Percentiles rank a stretch among this genome's conserved stretches.
Evolutionary conservation across 2,113 vertebrate species (phyloP).

Genomic region (Leptodactylus fuscus): DNA sequence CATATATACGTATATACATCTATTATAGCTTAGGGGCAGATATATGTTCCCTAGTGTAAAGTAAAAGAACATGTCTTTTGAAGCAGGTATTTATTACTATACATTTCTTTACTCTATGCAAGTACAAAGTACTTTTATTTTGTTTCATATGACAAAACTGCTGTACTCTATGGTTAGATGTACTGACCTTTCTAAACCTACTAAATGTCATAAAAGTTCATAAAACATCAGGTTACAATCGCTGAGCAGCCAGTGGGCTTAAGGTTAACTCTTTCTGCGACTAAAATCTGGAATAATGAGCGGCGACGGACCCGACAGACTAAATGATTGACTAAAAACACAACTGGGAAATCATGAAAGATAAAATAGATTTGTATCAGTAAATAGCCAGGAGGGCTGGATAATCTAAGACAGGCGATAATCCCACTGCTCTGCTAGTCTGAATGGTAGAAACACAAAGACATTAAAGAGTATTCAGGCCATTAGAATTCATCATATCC

Average conservation of each 20-base stretch:
- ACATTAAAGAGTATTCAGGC: neutral
- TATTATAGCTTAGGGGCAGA: neutral
- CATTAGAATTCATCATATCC: neutral
- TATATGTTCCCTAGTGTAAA: neutral
- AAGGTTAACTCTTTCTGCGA: neutral
- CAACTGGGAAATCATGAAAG: neutral
- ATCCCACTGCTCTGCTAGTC: neutral
- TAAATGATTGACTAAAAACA: neutral
- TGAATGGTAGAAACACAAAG: neutral
- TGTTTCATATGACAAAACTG: neutral
- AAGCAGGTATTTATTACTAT: too few species aligned
- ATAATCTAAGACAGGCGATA: neutral
- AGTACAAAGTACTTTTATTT: too few species aligned
- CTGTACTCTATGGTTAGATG: neutral
- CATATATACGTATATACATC: too few species aligned
- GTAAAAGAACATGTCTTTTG: neutral
- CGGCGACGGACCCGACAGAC: neutral
- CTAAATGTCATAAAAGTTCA: constrained; percentile 6
- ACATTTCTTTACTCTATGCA: too few species aligned
- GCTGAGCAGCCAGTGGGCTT: neutral
- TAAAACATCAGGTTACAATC: neutral
- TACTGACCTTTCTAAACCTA: neutral
- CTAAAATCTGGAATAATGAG: neutral
- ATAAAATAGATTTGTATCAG: neutral
- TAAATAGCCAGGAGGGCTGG: neutral